These are phyloP conservation scores for Lepus americanus DNA, from an alignment of 2,113 vertebrate species.

Conservation along the genomic window DNA sequence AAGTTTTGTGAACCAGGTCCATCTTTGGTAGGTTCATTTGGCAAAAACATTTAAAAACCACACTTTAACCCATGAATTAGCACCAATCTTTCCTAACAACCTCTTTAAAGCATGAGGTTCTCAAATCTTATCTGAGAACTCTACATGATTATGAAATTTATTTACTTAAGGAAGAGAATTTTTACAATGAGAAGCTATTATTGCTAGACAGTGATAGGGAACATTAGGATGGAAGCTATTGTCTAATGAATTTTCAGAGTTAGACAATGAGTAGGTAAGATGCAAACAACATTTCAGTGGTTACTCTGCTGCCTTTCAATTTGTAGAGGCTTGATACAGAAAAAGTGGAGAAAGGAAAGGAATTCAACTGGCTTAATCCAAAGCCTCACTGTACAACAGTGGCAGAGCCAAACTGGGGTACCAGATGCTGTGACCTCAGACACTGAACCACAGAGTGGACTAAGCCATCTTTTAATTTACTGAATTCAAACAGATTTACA, in stretches of 20 bases:
- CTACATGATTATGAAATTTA: neutral
- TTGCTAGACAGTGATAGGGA: neutral
- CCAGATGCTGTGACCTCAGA: constrained; percentile 1
- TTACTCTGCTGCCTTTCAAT: constrained; percentile 30
- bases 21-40: neutral
- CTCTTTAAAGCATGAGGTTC: neutral
- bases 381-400: neutral
- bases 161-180: neutral
- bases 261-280: neutral
- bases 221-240: neutral
- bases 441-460: neutral
- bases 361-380: neutral
- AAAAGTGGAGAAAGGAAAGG: rapidly evolving
- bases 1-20: neutral
- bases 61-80: neutral
- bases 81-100: neutral
- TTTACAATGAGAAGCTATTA: neutral
- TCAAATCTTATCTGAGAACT: neutral
- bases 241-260: neutral
- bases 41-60: neutral
- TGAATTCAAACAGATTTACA: constrained; percentile 3
- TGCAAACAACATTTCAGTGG: neutral
- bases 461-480: neutral
- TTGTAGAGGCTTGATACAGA: neutral
- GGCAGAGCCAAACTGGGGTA: neutral